These are phyloP conservation scores for Drosophila varians DNA, from an alignment of 1,140 invertebrate genomes.

Conservation along the genomic window DNA sequence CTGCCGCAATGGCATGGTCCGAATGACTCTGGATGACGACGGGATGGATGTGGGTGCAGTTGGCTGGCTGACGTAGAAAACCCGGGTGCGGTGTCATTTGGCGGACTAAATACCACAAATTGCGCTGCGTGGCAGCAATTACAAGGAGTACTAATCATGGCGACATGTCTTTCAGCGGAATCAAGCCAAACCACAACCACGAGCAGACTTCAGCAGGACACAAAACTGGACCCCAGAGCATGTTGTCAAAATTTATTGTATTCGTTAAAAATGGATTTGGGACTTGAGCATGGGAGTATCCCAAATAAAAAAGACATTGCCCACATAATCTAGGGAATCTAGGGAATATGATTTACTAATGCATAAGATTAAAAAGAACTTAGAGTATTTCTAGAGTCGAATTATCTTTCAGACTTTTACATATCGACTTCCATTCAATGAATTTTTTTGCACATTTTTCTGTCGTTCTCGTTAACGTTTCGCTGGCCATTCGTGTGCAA, in stretches of 20 bases:
- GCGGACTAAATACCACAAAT: constrained; percentile 74
- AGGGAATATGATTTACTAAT: no score
- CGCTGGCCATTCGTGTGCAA: constrained; percentile 50
- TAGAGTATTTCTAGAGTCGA: constrained; percentile 6
- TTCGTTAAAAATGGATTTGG: constrained; percentile 1
- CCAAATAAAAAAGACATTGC: no score
- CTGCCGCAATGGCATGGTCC: constrained; percentile 30
- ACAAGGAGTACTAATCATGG: constrained; percentile 76
- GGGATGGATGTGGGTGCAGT: background rate
- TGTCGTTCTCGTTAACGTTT: constrained; percentile 29
- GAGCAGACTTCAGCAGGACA: constrained; percentile 34
- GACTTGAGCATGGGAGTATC: background rate
- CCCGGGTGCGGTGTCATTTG: constrained; percentile 59
- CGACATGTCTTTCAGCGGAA: constrained; percentile 55
- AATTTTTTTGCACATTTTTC: constrained; percentile 24
- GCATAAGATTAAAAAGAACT: background rate
- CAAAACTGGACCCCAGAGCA: constrained; percentile 2
- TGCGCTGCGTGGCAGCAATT: constrained; percentile 73
- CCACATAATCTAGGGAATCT: no score
- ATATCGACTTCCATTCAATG: constrained; percentile 9
- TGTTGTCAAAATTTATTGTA: constrained; percentile 12
- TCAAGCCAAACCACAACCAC: constrained; percentile 50
- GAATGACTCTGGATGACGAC: constrained; percentile 36
- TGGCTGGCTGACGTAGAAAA: constrained; percentile 1
- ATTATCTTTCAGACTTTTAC: constrained; percentile 7